Evolutionary conservation across 2,113 vertebrate genomes (phyloP).

Genomic region (Philantomba maxwellii): DNA sequence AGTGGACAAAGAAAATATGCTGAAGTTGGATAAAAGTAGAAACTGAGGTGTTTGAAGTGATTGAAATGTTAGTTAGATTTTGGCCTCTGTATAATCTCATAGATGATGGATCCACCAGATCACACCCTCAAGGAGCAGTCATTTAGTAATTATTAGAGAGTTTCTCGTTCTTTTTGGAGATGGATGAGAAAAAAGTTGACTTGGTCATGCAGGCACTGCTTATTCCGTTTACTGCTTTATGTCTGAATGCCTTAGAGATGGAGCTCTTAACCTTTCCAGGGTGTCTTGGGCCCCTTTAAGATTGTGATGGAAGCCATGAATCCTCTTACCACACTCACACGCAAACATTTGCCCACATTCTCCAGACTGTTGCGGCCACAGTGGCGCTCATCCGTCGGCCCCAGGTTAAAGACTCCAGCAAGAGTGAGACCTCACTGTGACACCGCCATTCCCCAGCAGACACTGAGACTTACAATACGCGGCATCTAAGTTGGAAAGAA

Average conservation of each 20-base stretch:
- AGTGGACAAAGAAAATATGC: not conserved
- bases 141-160: rapidly evolving
- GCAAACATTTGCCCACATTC: not conserved
- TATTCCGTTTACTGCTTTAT: not conserved
- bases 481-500: conserved; percentile 65
- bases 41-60: not conserved
- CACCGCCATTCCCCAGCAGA: rapidly evolving
- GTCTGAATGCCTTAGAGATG: not conserved
- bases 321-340: not conserved
- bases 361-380: not conserved
- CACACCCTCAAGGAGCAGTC: not conserved
- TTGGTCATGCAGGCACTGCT: not conserved
- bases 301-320: not conserved
- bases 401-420: not conserved
- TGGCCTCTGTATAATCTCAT: not conserved
- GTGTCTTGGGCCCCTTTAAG: not conserved
- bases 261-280: not conserved
- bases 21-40: not conserved
- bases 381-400: rapidly evolving
- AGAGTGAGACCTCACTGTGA: not conserved
- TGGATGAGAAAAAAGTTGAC: not conserved
- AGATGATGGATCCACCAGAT: not conserved
- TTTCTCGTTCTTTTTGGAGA: not conserved
- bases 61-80: not conserved
- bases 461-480: conserved; percentile 6